A percentile compares a stretch with the other conserved stretches of the same genome.
These are phyloP conservation scores for Paedocypris sp. DNA, from an alignment of 2,113 vertebrate species.

Conservation along the genomic window DNA sequence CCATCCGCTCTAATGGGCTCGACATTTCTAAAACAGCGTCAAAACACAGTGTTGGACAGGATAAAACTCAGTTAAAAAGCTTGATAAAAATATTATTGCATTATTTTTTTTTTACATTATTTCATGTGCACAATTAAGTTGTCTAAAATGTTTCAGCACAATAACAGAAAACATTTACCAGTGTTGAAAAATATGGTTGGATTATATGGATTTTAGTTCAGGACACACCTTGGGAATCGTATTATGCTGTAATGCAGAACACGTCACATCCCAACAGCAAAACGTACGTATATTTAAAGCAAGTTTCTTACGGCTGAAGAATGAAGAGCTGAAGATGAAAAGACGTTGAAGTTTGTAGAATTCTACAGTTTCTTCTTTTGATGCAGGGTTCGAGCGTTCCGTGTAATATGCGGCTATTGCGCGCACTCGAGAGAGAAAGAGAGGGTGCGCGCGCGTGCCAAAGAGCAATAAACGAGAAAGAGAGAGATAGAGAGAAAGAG, in stretches of 20 bases:
- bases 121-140: too few species aligned
- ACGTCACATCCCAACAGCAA: not conserved
- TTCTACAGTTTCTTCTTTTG: constrained; percentile 38
- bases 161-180: too few species aligned
- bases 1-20: constrained; percentile 46
- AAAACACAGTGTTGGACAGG: not conserved
- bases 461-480: not conserved
- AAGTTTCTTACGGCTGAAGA: constrained; percentile 35
- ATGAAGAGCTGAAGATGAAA: constrained; percentile 40
- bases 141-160: too few species aligned
- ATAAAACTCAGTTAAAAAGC: constrained; percentile 18
- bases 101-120: too few species aligned
- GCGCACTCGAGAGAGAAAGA: not conserved
- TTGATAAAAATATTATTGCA: too few species aligned
- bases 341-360: constrained; percentile 36
- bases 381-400: constrained; percentile 20
- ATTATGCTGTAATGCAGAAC: not conserved
- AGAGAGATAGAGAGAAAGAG: constrained; percentile 6
- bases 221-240: not conserved
- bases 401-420: constrained; percentile 18
- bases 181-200: too few species aligned
- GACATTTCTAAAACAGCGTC: constrained; percentile 43
- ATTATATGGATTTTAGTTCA: too few species aligned
- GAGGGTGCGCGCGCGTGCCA: not conserved
- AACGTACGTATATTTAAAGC: not conserved